Conservation (phyloP, 1,140 invertebrate genomes). For the Daktulosphaira vitifoliae region DNA sequence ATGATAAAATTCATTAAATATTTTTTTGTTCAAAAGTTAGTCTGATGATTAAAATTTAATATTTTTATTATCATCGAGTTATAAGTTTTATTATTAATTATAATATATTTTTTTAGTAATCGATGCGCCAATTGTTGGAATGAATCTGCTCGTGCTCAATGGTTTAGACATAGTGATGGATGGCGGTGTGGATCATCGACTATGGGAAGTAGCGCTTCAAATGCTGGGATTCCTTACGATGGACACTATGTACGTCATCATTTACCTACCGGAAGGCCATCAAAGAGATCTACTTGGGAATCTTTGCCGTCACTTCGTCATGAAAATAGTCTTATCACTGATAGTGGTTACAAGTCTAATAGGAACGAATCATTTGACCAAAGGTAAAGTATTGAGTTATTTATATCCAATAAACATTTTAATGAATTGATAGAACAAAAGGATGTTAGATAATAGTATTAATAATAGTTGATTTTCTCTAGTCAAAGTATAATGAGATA, state of each 20-base stretch:
- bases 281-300: slow-evolving; percentile 72
- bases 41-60: too few species aligned
- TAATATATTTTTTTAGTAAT: slow-evolving; percentile 35
- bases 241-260: slow-evolving; percentile 39
- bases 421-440: too few species aligned
- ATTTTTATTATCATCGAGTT: too few species aligned
- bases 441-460: too few species aligned
- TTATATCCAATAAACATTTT: not conserved
- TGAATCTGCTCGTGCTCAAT: slow-evolving; percentile 70
- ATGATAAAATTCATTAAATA: too few species aligned
- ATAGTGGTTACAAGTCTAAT: slow-evolving; percentile 75
- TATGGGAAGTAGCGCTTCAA: slow-evolving; percentile 50
- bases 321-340: slow-evolving; percentile 64
- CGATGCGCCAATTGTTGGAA: slow-evolving; percentile 73
- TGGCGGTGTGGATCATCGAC: slow-evolving; percentile 71
- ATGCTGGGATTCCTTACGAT: slow-evolving; percentile 37
- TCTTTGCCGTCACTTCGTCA: slow-evolving; percentile 70
- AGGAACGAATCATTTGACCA: slow-evolving; percentile 76
- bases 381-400: slow-evolving; percentile 49
- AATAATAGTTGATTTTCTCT: too few species aligned
- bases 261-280: slow-evolving; percentile 43
- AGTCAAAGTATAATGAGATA: too few species aligned
- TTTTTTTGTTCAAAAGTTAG: too few species aligned
- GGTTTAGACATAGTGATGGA: slow-evolving; percentile 78
- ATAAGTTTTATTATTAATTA: too few species aligned